These are phyloP conservation scores for Rugalucina vietnamica DNA, from an alignment of 2,888 invertebrate genomes.

Conservation along the genomic window DNA sequence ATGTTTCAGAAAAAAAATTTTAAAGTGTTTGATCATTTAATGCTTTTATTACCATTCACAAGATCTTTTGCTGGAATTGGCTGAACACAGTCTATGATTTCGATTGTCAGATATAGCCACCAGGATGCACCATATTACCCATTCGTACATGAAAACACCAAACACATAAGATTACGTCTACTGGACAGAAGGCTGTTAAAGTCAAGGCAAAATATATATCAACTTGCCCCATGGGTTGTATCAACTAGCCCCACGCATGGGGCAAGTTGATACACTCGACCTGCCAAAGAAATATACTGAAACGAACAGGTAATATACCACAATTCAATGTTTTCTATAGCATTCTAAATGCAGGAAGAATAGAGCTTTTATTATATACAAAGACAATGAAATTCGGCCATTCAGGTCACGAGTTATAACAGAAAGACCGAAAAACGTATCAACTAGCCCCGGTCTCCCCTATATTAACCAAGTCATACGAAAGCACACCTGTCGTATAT, in stretches of 20 bases:
- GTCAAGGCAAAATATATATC: background rate
- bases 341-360: background rate
- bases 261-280: constrained; percentile 26
- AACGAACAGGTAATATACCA: background rate
- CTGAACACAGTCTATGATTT: background rate
- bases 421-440: background rate
- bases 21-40: too few species aligned
- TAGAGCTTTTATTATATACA: background rate
- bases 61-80: background rate
- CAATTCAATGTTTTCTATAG: background rate
- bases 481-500: too few species aligned
- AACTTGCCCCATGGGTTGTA: constrained; percentile 19
- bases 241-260: constrained; percentile 13
- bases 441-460: background rate
- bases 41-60: background rate
- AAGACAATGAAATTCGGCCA: background rate
- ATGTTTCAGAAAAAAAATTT: too few species aligned
- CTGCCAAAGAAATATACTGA: background rate
- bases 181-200: background rate
- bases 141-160: too few species aligned
- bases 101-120: background rate
- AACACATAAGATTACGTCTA: too few species aligned
- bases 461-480: background rate
- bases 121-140: background rate
- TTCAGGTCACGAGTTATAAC: background rate